Evolutionary conservation across 2,797 vertebrate species (phyloP).

Genomic region (Enteromius paludinosus): DNA sequence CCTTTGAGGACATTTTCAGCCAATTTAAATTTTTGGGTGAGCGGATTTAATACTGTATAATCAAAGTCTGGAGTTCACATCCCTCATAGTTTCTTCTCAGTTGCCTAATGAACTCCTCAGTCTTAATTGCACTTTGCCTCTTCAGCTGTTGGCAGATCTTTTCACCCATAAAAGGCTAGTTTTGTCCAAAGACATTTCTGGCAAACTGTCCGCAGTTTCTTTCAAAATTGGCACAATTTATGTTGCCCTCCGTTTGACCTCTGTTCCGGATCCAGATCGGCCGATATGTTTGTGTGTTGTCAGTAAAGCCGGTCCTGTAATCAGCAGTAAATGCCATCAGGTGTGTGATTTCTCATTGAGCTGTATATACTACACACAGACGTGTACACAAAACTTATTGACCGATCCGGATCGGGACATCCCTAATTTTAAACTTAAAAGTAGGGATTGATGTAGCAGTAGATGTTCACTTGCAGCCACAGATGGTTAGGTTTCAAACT

Average conservation of each 20-base stretch:
- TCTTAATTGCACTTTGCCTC: not conserved
- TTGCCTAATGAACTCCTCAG: constrained; percentile 18
- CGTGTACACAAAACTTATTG: too few relatives aligned
- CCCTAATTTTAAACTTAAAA: too few relatives aligned
- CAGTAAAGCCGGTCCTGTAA: too few relatives aligned
- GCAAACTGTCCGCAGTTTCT: not conserved
- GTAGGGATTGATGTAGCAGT: too few relatives aligned
- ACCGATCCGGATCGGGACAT: too few relatives aligned
- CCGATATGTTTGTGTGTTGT: too few relatives aligned
- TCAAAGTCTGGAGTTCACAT: not conserved
- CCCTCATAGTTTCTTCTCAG: not conserved
- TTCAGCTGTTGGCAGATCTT: not conserved
- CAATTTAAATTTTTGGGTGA: not conserved
- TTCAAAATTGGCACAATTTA: not conserved
- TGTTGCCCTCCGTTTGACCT: not conserved
- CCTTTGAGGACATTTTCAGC: not conserved
- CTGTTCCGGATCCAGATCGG: too few relatives aligned
- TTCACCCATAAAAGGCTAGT: not conserved
- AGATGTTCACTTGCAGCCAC: not conserved
- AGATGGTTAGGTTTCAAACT: not conserved
- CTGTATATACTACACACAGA: too few relatives aligned
- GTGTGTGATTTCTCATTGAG: too few relatives aligned
- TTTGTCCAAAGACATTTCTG: not conserved
- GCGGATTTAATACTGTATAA: not conserved
- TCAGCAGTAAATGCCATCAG: too few relatives aligned